A percentile compares a stretch with the other conserved stretches of the same genome.
These are phyloP conservation scores for Anguilla rostrata DNA, from an alignment of 2,113 vertebrate species.

Conservation along the genomic window DNA sequence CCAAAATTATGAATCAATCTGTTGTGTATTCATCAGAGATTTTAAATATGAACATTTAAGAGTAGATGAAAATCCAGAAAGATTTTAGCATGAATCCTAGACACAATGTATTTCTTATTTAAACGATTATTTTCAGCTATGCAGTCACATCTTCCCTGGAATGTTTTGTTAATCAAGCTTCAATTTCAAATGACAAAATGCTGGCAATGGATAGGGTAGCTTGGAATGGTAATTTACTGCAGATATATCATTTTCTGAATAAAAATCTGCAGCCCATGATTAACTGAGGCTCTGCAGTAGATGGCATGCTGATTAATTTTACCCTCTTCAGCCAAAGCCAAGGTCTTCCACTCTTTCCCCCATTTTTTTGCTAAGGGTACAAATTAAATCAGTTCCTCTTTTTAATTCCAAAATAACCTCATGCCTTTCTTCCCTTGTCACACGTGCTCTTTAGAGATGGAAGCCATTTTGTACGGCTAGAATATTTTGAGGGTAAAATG, in stretches of 20 bases:
- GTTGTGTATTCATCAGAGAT: not conserved
- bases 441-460: conserved; percentile 42
- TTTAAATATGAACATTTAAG: not conserved
- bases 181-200: conserved; percentile 46
- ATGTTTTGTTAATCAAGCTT: conserved; percentile 47
- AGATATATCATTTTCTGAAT: conserved; percentile 56
- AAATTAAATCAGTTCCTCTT: conserved; percentile 65
- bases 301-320: conserved; percentile 73
- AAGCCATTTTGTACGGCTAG: conserved; percentile 1
- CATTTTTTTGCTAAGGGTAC: conserved; percentile 52
- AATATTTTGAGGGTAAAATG: not conserved
- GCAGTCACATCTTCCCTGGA: conserved; percentile 21
- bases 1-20: not conserved
- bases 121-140: not conserved
- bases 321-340: conserved; percentile 57
- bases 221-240: conserved; percentile 50
- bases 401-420: conserved; percentile 67
- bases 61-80: conserved; percentile 14
- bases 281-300: conserved; percentile 59
- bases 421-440: conserved; percentile 56
- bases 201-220: conserved; percentile 28
- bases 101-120: conserved; percentile 41
- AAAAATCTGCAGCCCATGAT: conserved; percentile 64
- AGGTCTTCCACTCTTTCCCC: conserved; percentile 47
- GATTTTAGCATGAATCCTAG: conserved; percentile 27